Base-by-base conservation (phyloP, 2,888 invertebrate genomes). In the Ormyrus nitidulus region DNA sequence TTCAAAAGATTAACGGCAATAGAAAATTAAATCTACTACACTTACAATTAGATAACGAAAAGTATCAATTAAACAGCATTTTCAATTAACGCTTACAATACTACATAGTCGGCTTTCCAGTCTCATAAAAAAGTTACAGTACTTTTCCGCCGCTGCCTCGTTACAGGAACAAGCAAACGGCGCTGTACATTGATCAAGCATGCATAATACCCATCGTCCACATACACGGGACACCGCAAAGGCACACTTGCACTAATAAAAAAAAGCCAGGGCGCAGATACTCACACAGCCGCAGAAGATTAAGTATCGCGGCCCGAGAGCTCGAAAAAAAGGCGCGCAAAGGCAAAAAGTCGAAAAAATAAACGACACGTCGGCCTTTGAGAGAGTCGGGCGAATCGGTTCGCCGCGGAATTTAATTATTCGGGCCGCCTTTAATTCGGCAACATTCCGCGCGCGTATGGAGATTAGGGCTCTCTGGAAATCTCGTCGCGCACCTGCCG, bases 371-470 rank as follows among this genome's bases (percentile, higher is more conserved):
- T 70, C 56, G 51, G 54, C 53, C 77, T 80, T 80, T 76, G 80
- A 77, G 34, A 34, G 34, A 34, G 79, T 6, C 49, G 5, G 51
- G 34, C 46, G 66, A 58, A 62, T 64, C 72, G 69, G 64, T 71
- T 58, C 59, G 68, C 66, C 69, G 68, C 73, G 80, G 81, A 81
- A 81, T 81, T 81, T 83, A 81, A 83, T 81, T 81, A 81, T 79
- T 79, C 81, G 19, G 34, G 10, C 79, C 66, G 73, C 49, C 79
- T 81, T 79, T 77, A 79, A 81, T 81, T 81, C 80, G 80, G 79
- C 75, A 80, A 80, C 81, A 83, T 83, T 82, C 77, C 75, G 64
- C 70, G 68, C 72, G 48, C 73, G 72, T 83, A 81, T 80, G 75
- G 81, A 76, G 73, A 81, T 83, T 83, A 81, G 81, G 76, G 64